Evolutionary conservation across 2,113 vertebrate genomes (phyloP).

Genomic region (Oreochromis spilurus): DNA sequence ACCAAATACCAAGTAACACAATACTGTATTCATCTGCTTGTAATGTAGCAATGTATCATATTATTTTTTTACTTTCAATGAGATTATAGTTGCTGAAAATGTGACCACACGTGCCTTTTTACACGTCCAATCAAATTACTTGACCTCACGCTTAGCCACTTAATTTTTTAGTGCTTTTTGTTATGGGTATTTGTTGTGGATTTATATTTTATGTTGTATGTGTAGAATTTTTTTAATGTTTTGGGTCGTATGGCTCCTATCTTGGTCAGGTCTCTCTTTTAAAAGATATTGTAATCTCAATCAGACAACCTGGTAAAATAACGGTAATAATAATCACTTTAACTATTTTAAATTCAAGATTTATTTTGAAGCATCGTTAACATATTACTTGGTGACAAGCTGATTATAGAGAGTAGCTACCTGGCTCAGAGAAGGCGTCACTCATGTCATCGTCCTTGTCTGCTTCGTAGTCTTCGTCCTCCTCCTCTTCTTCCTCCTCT

Average conservation of each 20-base stretch:
- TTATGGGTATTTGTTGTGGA: not conserved
- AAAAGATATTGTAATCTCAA: not conserved
- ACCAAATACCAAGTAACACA: not conserved
- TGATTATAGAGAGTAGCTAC: conserved; percentile 57
- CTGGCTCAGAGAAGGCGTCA: conserved; percentile 96
- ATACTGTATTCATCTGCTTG: not conserved
- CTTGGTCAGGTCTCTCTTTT: not conserved
- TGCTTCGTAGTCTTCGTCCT: conserved; percentile 87
- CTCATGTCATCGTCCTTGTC: conserved; percentile 97
- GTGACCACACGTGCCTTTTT: not conserved
- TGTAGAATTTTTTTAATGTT: not conserved
- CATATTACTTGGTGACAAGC: not conserved
- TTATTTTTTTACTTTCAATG: not conserved
- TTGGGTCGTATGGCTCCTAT: not conserved
- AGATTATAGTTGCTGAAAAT: not conserved
- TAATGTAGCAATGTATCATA: not conserved
- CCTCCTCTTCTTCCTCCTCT: conserved; percentile 74
- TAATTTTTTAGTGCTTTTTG: not conserved
- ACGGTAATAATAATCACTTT: not conserved
- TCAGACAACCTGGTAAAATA: not conserved
- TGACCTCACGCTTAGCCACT: not conserved
- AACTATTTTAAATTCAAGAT: not conserved
- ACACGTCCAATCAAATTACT: not conserved
- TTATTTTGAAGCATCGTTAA: not conserved
- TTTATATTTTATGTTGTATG: not conserved